phyloP scores from a whole-genome alignment of 92 coral and sea anemone species.

The Siderastrea radians region DNA sequence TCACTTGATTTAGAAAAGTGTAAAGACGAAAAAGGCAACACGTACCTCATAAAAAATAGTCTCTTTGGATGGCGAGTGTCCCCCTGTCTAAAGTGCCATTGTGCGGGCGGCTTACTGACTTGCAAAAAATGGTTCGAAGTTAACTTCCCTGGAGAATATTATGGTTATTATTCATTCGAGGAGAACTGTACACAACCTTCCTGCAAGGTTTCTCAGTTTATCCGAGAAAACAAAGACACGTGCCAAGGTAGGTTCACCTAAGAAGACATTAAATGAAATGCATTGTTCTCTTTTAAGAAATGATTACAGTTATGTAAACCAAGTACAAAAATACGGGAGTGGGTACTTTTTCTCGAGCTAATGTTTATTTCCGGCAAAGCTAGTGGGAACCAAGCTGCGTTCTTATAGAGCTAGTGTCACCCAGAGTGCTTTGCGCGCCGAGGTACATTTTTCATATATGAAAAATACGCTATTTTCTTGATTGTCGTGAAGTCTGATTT shows the following conservation, averaged over 20 bases:
- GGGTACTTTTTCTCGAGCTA: no score
- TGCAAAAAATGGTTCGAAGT: neutral
- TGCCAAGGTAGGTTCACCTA: neutral
- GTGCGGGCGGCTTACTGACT: neutral
- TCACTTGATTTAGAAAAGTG: neutral
- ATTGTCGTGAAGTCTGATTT: no score
- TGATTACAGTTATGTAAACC: no score
- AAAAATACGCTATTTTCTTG: no score
- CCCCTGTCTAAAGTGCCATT: neutral
- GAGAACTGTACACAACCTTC: neutral
- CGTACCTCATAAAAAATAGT: neutral
- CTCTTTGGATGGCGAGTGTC: neutral
- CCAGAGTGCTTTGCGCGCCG: no score
- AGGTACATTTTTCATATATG: no score
- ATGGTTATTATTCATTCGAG: neutral
- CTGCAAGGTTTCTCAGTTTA: conserved; percentile 2
- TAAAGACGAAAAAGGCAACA: neutral
- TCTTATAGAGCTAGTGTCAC: no score
- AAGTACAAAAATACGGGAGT: no score
- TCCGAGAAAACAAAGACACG: neutral
- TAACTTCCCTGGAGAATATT: neutral
- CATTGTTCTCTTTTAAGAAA: no score
- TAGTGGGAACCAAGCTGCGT: no score
- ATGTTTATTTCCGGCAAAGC: no score
- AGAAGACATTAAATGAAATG: neutral